Percentiles rank a stretch among this genome's conserved stretches.
phyloP scores from a whole-genome alignment of 2,797 vertebrate species.

The Enteromius mattozi region DNA sequence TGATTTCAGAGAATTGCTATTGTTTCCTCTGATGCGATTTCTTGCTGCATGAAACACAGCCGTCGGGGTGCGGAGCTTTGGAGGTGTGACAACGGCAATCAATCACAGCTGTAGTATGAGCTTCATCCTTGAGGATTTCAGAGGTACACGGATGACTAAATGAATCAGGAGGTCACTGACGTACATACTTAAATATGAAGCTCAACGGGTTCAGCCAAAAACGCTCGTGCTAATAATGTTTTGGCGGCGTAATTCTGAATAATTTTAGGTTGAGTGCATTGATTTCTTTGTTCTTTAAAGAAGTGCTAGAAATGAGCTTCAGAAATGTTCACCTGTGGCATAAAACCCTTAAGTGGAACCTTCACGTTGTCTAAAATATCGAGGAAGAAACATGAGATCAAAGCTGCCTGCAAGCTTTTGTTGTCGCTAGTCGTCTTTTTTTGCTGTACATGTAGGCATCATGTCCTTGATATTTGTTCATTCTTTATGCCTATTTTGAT shows the following conservation, averaged over 20 bases:
- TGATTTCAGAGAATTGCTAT: conserved; percentile 6
- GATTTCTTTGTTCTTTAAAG: not conserved
- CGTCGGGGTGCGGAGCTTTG: conserved; percentile 15
- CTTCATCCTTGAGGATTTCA: conserved; percentile 11
- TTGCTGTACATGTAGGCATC: not conserved
- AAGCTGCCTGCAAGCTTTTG: not conserved
- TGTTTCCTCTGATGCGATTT: conserved; percentile 15
- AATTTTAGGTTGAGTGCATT: not conserved
- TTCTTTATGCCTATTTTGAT: not conserved
- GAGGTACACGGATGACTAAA: conserved; percentile 1
- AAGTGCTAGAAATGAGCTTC: not conserved
- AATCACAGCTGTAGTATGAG: not conserved
- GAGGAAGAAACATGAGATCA: not conserved
- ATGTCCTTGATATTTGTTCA: not conserved
- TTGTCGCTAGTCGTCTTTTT: not conserved
- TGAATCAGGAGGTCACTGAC: not conserved
- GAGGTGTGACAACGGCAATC: conserved; percentile 23
- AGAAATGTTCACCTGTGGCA: not conserved
- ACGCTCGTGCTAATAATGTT: not conserved
- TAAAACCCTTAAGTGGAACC: not conserved
- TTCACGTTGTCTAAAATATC: not conserved
- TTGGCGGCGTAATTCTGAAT: not conserved
- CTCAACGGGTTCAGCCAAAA: not conserved
- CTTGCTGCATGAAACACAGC: conserved; percentile 1
- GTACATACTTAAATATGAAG: not conserved